These are phyloP conservation scores for Atopsyche davidsoni DNA, from an alignment of 1,140 invertebrate species.

Conservation along the genomic window DNA sequence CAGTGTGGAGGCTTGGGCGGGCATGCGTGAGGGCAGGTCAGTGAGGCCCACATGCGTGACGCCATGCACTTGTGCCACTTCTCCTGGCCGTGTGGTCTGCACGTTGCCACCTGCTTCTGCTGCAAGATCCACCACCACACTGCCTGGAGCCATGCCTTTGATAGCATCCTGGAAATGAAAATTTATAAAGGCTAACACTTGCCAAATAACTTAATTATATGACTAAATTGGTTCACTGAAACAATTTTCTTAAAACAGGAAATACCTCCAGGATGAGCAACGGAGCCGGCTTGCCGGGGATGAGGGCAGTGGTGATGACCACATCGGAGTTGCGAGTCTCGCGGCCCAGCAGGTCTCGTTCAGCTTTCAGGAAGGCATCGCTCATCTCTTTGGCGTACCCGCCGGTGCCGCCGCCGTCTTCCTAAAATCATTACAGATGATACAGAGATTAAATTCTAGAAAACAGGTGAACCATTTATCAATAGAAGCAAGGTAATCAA, in stretches of 20 bases:
- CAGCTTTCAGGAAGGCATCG: slow-evolving; percentile 79
- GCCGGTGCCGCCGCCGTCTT: slow-evolving; percentile 76
- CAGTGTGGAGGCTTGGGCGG: slow-evolving; percentile 79
- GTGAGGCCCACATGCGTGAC: slow-evolving; percentile 83
- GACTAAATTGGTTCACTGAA: background rate
- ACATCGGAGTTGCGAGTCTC: slow-evolving; percentile 77
- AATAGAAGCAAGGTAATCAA: background rate
- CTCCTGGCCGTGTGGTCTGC: slow-evolving; percentile 74
- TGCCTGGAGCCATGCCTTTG: slow-evolving; percentile 80
- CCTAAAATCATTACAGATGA: too few relatives aligned
- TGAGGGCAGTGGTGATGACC: slow-evolving; percentile 81
- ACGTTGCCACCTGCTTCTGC: slow-evolving; percentile 87
- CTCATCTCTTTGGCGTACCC: slow-evolving; percentile 92
- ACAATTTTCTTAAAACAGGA: background rate
- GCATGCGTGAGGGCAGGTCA: slow-evolving; percentile 76
- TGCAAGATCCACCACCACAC: slow-evolving; percentile 84
- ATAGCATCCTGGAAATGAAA: slow-evolving; percentile 63
- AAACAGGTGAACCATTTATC: too few relatives aligned
- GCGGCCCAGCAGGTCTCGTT: slow-evolving; percentile 79
- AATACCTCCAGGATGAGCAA: slow-evolving; percentile 71
- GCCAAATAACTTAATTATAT: background rate
- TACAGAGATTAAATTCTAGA: too few relatives aligned
- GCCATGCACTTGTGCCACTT: slow-evolving; percentile 69
- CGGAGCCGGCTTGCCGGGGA: slow-evolving; percentile 84
- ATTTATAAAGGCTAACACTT: too few relatives aligned